phyloP scores from a whole-genome alignment of 1,140 invertebrate species.

The Trypoxylus dichotomus region DNA sequence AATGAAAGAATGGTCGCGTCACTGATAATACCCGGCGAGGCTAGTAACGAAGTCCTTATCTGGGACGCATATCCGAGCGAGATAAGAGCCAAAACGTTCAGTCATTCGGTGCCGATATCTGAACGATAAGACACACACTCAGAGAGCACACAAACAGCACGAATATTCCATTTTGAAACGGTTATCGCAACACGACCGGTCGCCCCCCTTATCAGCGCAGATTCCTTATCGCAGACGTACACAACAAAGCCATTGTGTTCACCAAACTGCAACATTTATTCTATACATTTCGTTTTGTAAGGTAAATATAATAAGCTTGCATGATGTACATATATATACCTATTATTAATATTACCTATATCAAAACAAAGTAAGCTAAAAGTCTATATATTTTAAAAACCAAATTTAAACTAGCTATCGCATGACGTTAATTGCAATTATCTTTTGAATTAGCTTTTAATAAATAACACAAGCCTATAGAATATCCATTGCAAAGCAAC shows the following conservation, averaged over 20 bases:
- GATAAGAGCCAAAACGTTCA: slow-evolving; percentile 43
- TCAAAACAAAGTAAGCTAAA: background rate
- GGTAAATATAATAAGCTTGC: background rate
- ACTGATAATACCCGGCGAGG: slow-evolving; percentile 15
- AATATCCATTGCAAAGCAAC: too few species aligned
- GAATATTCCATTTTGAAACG: slow-evolving; percentile 50
- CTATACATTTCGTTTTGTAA: slow-evolving; percentile 6
- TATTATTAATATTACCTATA: background rate
- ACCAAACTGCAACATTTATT: slow-evolving; percentile 27
- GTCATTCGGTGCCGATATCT: slow-evolving; percentile 45
- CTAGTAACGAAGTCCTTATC: slow-evolving; percentile 28
- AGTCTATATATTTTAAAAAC: background rate
- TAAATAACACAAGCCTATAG: too few species aligned
- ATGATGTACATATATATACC: background rate
- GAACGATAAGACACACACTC: slow-evolving; percentile 37
- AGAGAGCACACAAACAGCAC: slow-evolving; percentile 45
- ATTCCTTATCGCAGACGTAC: slow-evolving; percentile 47
- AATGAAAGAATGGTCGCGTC: slow-evolving; percentile 22
- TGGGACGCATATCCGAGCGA: slow-evolving; percentile 27
- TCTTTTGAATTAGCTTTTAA: too few species aligned
- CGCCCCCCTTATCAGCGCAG: slow-evolving; percentile 47
- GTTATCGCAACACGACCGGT: slow-evolving; percentile 49
- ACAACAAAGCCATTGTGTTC: slow-evolving; percentile 49
- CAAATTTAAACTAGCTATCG: too few species aligned
- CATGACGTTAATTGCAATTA: too few species aligned